phyloP scores from a whole-genome alignment of 2,113 vertebrate species.

The Argyrosomus japonicus region DNA sequence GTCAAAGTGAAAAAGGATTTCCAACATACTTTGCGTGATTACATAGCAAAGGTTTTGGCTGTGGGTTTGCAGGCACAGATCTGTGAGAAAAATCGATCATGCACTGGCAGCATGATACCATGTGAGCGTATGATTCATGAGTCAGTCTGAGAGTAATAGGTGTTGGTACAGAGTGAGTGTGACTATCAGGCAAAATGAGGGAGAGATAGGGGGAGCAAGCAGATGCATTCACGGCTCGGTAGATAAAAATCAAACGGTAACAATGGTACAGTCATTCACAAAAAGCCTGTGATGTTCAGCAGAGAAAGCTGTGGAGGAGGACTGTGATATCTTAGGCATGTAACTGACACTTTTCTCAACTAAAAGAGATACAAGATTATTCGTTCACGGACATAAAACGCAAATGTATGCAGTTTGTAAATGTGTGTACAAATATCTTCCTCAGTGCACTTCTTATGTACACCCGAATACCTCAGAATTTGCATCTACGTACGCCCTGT shows the following conservation, averaged over 20 bases:
- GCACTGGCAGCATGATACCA: conserved; percentile 44
- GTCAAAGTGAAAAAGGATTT: conserved; percentile 64
- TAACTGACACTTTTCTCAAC: conserved; percentile 62
- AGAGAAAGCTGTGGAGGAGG: conserved; percentile 54
- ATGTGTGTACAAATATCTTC: not conserved
- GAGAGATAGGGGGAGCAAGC: conserved; percentile 46
- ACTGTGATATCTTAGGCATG: conserved; percentile 55
- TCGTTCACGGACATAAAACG: too few relatives aligned
- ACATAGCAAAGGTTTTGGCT: conserved; percentile 50
- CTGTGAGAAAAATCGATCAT: conserved; percentile 63
- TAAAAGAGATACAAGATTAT: conserved; percentile 14
- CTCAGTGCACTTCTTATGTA: not conserved
- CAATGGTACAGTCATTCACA: conserved; percentile 70
- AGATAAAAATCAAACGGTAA: conserved; percentile 65
- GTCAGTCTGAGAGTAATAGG: conserved; percentile 53
- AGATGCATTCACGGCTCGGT: conserved; percentile 53
- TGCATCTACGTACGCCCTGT: not conserved
- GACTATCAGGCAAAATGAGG: conserved; percentile 43
- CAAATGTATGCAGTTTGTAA: not conserved
- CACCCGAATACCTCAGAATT: not conserved
- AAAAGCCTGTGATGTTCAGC: conserved; percentile 75
- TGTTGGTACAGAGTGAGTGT: conserved; percentile 48
- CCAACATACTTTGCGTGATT: conserved; percentile 70
- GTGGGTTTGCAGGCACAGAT: conserved; percentile 55
- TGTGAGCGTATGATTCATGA: conserved; percentile 58